Evolutionary conservation across 2,888 invertebrate genomes (phyloP), one percentile per base, ranked within the genome.

Genomic region (Pterostichus niger): DNA sequence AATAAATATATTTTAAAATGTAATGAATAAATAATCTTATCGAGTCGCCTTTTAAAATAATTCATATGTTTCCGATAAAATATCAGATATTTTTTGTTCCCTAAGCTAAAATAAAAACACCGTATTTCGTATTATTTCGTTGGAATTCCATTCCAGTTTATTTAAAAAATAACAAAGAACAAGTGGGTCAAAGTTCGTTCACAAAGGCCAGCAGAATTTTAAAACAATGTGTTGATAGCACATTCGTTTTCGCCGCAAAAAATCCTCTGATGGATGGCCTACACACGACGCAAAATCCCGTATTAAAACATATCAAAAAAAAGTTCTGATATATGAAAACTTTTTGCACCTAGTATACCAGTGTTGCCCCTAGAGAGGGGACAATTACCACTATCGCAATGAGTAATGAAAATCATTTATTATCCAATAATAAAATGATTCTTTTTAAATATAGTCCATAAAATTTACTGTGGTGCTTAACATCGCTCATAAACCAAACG

Each of bases 171-270:
- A 71, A 71, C 71, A 71, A 71, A 71, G 71, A 49, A 44, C 71
- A 46, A 71, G 11, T 71, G 71, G 71, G 71, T 71, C 71, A 71
- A 71, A 75, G 75, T 75, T 75, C 75, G 7, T 3, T 52, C 13
- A 75, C 33, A 52, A 52, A 52, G 75, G 52, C 49, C 75, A 75
- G 75, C 75, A 31, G 52, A 75, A 52, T 52, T 75, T 75, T 52
- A 75, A 75, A 75, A 75, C 75, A 75, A 75, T 75, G 75, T 52
- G 75, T 52, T 75, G 52, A 75, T 75, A 75, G 49, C 75, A 75
- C 75, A 75, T 75, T 75, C 52, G 75, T 75, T 75, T 75, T 75
- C 40, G 40, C 52, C 31, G 4, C 49, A 75, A 75, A 75, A 75
- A 75, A 75, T 17, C 6, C 31, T 35, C 52, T 75, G 75, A 75